These are phyloP conservation scores for Drosophila sordidula DNA, from an alignment of 2,888 invertebrate species.

Conservation along the genomic window DNA sequence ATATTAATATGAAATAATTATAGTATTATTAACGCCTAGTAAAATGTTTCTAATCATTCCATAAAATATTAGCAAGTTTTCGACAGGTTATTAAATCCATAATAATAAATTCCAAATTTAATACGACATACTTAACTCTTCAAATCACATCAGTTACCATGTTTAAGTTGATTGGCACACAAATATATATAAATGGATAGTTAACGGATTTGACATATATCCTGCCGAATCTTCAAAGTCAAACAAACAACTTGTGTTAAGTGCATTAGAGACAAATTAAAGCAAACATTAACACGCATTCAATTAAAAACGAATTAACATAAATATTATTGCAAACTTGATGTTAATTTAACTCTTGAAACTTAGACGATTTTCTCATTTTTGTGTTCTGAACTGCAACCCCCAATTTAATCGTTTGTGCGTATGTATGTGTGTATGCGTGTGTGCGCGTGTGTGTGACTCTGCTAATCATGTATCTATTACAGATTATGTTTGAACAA, in stretches of 20 bases:
- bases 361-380: constrained; percentile 28
- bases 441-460: constrained; percentile 41
- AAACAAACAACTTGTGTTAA: constrained; percentile 30
- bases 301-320: constrained; percentile 46
- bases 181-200: constrained; percentile 4
- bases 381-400: constrained; percentile 46
- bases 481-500: constrained; percentile 49
- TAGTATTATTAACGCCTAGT: too few species aligned
- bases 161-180: constrained; percentile 13
- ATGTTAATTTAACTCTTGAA: constrained; percentile 39
- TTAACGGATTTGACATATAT: constrained; percentile 8
- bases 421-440: constrained; percentile 21
- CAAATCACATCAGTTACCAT: background rate
- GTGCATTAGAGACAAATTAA: constrained; percentile 39
- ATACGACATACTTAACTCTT: background rate
- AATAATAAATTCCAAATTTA: background rate
- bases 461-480: constrained; percentile 45
- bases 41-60: too few species aligned
- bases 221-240: background rate
- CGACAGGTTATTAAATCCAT: background rate
- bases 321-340: constrained; percentile 32
- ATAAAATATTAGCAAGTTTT: too few species aligned
- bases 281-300: constrained; percentile 55
- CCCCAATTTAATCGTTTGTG: constrained; percentile 11
- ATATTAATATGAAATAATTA: too few species aligned